These are phyloP conservation scores for Corbicula japonica DNA, from an alignment of 2,888 invertebrate genomes.

Conservation along the genomic window DNA sequence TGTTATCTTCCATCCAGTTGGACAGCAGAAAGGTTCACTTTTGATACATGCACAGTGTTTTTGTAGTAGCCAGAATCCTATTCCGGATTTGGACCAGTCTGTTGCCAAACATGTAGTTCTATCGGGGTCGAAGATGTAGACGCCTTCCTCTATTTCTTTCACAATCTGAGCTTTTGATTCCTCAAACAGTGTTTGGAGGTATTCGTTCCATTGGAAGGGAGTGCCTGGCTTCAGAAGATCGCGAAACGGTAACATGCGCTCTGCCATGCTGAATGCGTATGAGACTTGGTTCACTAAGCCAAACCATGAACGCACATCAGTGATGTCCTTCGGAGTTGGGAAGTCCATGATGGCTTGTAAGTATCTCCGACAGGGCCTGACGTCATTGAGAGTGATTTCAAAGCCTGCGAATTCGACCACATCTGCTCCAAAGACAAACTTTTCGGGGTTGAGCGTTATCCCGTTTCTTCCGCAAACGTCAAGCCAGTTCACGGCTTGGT, in stretches of 20 bases:
- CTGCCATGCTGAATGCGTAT: slow-evolving; percentile 71
- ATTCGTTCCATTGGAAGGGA: slow-evolving; percentile 56
- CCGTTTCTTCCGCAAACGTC: slow-evolving; percentile 68
- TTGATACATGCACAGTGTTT: slow-evolving; percentile 59
- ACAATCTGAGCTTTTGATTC: slow-evolving; percentile 54
- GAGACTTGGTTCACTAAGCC: slow-evolving; percentile 73
- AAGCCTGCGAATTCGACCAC: slow-evolving; percentile 63
- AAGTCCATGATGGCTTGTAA: slow-evolving; percentile 67
- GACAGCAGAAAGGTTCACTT: slow-evolving; percentile 58
- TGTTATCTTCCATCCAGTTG: slow-evolving; percentile 54
- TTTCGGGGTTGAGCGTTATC: slow-evolving; percentile 67
- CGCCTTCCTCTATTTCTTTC: slow-evolving; percentile 64
- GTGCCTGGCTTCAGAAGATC: slow-evolving; percentile 66
- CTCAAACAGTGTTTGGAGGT: slow-evolving; percentile 40
- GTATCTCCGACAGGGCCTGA: slow-evolving; percentile 62
- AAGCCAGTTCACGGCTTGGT: slow-evolving; percentile 66
- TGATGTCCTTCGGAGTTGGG: slow-evolving; percentile 65
- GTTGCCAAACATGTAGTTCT: slow-evolving; percentile 76
- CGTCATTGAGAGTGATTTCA: slow-evolving; percentile 42
- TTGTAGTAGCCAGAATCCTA: slow-evolving; percentile 63
- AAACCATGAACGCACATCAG: slow-evolving; percentile 73
- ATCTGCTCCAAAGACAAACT: slow-evolving; percentile 62
- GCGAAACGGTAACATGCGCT: slow-evolving; percentile 68
- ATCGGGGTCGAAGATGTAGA: slow-evolving; percentile 63
- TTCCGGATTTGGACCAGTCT: slow-evolving; percentile 68